Evolutionary conservation across 2,888 invertebrate genomes (phyloP).

Genomic region (Drosophila sordidula): DNA sequence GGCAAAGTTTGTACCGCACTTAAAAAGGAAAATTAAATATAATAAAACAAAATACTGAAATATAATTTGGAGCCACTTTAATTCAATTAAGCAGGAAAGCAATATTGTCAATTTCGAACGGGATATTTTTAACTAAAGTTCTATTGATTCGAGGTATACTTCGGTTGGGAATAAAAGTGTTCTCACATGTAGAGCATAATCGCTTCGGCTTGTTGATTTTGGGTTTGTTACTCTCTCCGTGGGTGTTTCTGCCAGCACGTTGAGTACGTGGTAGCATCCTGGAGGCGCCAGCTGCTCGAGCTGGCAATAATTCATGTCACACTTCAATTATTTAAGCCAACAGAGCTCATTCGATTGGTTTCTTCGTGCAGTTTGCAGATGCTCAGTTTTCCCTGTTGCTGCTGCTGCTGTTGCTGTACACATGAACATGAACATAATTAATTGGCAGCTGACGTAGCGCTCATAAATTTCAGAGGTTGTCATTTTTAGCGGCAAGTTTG

Average conservation of each 20-base stretch:
- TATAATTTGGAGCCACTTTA: too few relatives aligned
- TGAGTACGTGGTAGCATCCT: constrained; percentile 2
- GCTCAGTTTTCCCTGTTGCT: background rate
- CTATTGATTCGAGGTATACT: too few relatives aligned
- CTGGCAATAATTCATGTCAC: constrained; percentile 53
- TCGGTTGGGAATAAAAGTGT: too few relatives aligned
- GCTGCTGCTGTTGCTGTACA: constrained; percentile 11
- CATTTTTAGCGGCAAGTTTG: constrained; percentile 25
- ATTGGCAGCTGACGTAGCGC: constrained; percentile 61
- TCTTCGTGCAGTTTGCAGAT: constrained; percentile 1
- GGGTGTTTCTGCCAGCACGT: background rate
- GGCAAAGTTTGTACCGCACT: background rate
- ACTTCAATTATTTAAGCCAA: constrained; percentile 64
- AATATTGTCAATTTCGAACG: background rate
- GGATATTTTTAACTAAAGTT: background rate
- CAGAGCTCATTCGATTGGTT: constrained; percentile 39
- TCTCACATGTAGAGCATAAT: background rate
- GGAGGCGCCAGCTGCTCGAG: constrained; percentile 22
- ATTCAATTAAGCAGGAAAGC: too few relatives aligned
- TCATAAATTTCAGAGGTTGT: constrained; percentile 54
- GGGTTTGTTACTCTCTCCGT: background rate
- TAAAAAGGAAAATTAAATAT: background rate
- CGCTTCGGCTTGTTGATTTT: background rate
- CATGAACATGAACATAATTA: constrained; percentile 55
- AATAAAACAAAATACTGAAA: background rate